Evolutionary conservation across 2,888 invertebrate genomes (phyloP), one percentile per base, ranked within the genome.

Genomic region (Lucinisca nassula): DNA sequence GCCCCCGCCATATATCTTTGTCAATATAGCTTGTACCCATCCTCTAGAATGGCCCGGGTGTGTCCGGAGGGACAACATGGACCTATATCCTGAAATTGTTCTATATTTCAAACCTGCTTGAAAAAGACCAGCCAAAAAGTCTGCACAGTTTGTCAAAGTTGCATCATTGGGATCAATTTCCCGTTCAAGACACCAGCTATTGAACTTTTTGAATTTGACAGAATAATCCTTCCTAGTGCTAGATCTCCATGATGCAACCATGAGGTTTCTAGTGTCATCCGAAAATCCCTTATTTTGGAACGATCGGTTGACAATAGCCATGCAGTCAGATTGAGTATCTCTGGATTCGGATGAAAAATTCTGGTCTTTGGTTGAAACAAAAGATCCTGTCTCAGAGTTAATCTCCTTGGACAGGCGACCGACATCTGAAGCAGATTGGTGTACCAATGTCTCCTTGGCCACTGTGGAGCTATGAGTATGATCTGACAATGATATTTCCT

Each of bases 161-260:
- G 61, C 73, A 38, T 77, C 51, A 81, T 85, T 45, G 72, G 80
- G 55, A 76, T 80, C 76, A 61, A 45, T 77, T 73, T 81, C 21
- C 83, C 78, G 38, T 79, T 38, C n/a, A 83, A 21, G 21, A 79
- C 80, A 76, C 72, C 80, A 85, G 35, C 75, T 55, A 77, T 32
- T 27, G 61, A 81, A 85, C 24, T 61, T 37, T 72, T 27, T 61
- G 21, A 85, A 79, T 73, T 79, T 85, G 30, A 70, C 21, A 21
- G 17, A 10, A n/a, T 83, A 83, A 4, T 83, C 83, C 37, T 37
- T 77, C 40, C 78, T 32, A 4, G 83, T 78, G 21, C 78, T 78
- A 35, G n/a, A 32, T 74, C 73, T 73, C 78, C 79, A 84, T 32
- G 77, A 81, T 38, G 81, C 81, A 51, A 61, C 21, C 3, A 73